These are phyloP conservation scores for Holothuria glaberrima DNA, from an alignment of 35 echinoderm and acorn worm genomes.

Conservation along the genomic window DNA sequence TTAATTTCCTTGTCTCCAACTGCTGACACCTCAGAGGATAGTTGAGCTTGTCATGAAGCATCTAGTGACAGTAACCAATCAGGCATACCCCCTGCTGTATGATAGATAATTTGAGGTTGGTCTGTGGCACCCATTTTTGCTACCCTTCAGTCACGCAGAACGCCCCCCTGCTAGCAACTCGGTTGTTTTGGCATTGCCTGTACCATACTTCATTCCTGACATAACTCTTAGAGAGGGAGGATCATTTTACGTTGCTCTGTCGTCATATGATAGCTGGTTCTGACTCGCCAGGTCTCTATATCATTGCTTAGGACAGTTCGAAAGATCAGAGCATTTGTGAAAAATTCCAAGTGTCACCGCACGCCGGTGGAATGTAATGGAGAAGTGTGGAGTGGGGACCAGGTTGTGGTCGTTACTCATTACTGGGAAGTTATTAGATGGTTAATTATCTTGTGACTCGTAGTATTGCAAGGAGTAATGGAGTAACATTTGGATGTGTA, in stretches of 20 bases:
- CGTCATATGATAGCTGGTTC: background rate
- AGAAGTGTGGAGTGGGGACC: background rate
- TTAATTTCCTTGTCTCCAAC: too few species aligned
- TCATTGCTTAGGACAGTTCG: conserved; percentile 20
- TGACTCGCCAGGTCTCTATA: background rate
- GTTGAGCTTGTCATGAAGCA: background rate
- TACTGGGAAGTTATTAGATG: too few species aligned
- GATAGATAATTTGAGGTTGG: conserved; percentile 19
- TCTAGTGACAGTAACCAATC: conserved; percentile 29
- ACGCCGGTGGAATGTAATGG: background rate
- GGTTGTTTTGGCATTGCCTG: conserved; percentile 24
- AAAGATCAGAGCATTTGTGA: conserved; percentile 18
- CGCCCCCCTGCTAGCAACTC: background rate
- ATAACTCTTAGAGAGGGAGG: background rate
- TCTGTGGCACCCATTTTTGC: conserved; percentile 26
- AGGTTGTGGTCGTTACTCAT: too few species aligned
- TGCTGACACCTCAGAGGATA: too few species aligned
- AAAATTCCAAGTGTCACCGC: conserved; percentile 29
- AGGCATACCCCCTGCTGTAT: conserved; percentile 4
- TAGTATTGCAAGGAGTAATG: too few species aligned
- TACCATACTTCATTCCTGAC: conserved; percentile 29
- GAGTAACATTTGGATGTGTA: too few species aligned
- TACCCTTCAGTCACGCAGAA: conserved; percentile 23
- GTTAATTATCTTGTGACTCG: too few species aligned
- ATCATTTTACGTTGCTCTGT: conserved; percentile 33